These are phyloP conservation scores for Leptinotarsa juncta DNA, from an alignment of 2,888 invertebrate genomes.

Conservation along the genomic window DNA sequence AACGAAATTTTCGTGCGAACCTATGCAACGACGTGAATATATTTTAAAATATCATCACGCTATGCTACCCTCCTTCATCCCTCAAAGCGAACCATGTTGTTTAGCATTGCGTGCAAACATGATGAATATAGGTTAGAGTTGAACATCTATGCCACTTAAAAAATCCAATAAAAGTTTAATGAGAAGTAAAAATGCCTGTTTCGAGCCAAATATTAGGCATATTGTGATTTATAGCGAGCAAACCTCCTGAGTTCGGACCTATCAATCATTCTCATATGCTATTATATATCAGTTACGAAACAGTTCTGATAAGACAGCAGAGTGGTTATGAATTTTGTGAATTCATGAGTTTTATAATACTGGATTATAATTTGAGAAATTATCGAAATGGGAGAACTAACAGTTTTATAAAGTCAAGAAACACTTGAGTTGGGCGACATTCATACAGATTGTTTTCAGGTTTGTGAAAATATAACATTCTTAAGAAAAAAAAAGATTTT, in stretches of 20 bases:
- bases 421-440: too few relatives aligned
- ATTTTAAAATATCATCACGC: constrained; percentile 10
- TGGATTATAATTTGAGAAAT: too few relatives aligned
- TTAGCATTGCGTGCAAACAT: constrained; percentile 34
- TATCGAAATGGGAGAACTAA: too few relatives aligned
- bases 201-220: constrained; percentile 28
- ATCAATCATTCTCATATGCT: neutral
- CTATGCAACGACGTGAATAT: neutral
- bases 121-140: constrained; percentile 42
- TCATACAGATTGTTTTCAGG: too few relatives aligned
- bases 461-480: too few relatives aligned
- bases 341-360: too few relatives aligned
- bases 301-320: neutral
- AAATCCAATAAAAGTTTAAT: constrained; percentile 40
- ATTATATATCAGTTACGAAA: neutral
- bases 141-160: constrained; percentile 43
- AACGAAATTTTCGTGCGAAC: neutral
- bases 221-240: constrained; percentile 30
- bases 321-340: too few relatives aligned
- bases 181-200: constrained; percentile 40
- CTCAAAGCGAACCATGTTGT: neutral
- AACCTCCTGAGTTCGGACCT: constrained; percentile 2
- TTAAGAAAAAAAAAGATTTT: too few relatives aligned
- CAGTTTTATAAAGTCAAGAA: too few relatives aligned
- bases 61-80: neutral